phyloP scores from a whole-genome alignment of 1,140 invertebrate genomes.

The Brachionus paranguensis region DNA sequence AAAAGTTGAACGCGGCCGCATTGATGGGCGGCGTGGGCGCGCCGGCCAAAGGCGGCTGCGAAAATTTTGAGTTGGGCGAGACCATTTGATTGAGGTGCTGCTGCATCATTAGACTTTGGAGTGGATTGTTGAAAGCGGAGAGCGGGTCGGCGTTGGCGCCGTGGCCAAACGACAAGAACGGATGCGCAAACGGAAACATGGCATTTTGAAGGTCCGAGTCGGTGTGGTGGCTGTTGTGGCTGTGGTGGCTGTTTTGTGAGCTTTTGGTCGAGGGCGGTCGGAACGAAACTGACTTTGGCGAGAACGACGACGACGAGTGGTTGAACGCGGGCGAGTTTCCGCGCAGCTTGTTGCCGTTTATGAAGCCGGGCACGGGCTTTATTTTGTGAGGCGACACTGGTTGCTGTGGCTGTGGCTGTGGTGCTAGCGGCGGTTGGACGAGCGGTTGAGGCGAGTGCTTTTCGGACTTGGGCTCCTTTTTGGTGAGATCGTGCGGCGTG shows the following conservation, averaged over 20 bases:
- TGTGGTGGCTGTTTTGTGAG: background rate
- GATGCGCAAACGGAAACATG: background rate
- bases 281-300: background rate
- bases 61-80: background rate
- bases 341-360: background rate
- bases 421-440: too few species aligned
- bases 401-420: too few species aligned
- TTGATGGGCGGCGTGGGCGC: background rate
- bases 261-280: conserved; percentile 12
- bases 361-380: background rate
- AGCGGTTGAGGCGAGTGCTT: background rate
- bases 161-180: background rate
- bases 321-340: background rate
- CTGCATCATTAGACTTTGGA: conserved; percentile 2
- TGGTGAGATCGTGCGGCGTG: background rate
- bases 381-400: background rate
- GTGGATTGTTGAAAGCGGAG: background rate
- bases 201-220: background rate
- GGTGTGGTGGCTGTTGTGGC: background rate
- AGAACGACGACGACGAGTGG: background rate
- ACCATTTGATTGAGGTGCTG: conserved; percentile 2
- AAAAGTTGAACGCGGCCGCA: background rate
- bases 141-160: background rate
- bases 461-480: background rate
- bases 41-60: too few species aligned